A percentile compares a stretch with the other conserved stretches of the same genome.
Evolutionary conservation across 2,797 vertebrate species (phyloP).

Genomic region (Odontamblyopus lacepedii): DNA sequence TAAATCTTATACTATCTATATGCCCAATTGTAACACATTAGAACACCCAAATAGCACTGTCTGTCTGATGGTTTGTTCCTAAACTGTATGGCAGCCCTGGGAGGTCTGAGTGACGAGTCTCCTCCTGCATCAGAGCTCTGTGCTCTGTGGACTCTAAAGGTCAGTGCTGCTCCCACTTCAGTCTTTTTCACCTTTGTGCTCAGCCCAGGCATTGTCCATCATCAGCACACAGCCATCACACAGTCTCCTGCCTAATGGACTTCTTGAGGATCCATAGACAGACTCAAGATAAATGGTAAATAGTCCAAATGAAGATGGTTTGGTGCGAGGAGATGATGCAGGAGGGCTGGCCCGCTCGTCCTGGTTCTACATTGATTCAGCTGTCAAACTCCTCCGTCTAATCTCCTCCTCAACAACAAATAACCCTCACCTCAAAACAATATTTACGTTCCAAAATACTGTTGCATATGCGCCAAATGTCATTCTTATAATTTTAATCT

Average conservation of each 20-base stretch:
- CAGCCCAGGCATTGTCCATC: constrained; percentile 76
- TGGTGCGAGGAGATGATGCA: constrained; percentile 54
- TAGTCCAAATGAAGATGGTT: constrained; percentile 76
- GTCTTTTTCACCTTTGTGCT: constrained; percentile 72
- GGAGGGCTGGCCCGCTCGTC: constrained; percentile 47
- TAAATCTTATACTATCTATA: too few species aligned
- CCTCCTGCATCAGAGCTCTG: constrained; percentile 30
- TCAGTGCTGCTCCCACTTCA: constrained; percentile 65
- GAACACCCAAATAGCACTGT: constrained; percentile 11
- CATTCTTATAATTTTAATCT: constrained; percentile 23
- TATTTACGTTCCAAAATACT: constrained; percentile 30
- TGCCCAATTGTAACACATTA: constrained; percentile 4
- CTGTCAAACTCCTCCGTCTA: constrained; percentile 69
- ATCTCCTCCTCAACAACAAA: constrained; percentile 70
- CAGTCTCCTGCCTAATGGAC: constrained; percentile 80
- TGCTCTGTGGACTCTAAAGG: constrained; percentile 57
- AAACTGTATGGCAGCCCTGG: constrained; percentile 27
- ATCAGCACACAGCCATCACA: constrained; percentile 74
- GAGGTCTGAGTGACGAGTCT: constrained; percentile 39
- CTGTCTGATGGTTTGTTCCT: constrained; percentile 8
- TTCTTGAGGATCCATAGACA: constrained; percentile 76
- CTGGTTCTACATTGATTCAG: constrained; percentile 72
- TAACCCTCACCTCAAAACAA: constrained; percentile 67
- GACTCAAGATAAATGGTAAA: constrained; percentile 78
- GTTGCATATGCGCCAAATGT: constrained; percentile 35